Base-by-base conservation (phyloP, 2,888 invertebrate genomes). In the Brachyptera putata region DNA sequence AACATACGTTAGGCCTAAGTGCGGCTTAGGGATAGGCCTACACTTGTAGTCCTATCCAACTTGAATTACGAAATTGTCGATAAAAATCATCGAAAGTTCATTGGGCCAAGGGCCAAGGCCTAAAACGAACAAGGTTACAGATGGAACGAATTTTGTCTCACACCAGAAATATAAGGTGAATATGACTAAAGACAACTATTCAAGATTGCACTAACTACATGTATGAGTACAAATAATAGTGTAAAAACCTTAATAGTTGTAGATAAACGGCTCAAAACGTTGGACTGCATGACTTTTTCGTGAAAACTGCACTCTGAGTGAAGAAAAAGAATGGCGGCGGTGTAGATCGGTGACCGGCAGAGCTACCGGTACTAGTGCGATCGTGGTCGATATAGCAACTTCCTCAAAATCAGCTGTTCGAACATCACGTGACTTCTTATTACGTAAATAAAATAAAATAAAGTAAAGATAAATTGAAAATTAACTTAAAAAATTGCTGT, bases 211-310 rank as follows among this genome's bases (percentile, higher is more conserved):
- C 41, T 41, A 13, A 2, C n/a, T 3, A 41, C 18, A 14, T 21
- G 16, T 41, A 18, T 41, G 37, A 16, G 2, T 5, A 21, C 5
- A 30, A 16, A 5, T 14, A 39, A 39, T 41, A 11, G n/a, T n/a
- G n/a, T n/a, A n/a, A n/a, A n/a, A 13, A 65, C 66, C 66, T 66
- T 66, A 43, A 66, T 24, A 30, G 63, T 50, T n/a, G 55, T 30
- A 7, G 66, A 65, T n/a, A 66, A 48, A 7, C 61, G 63, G 39
- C 59, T 61, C 26, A 66, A 64, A 56, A 65, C 59, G 56, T 66
- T 66, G 18, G 63, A 63, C 53, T 66, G 65, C 66, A 66, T 66
- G 37, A 21, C 61, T 55, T 14, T 24, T 21, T 36, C 34, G 53
- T 21, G 18, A 46, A 24, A 46, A 11, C 24, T 22, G 21, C 46